phyloP scores from a whole-genome alignment of 2,888 invertebrate species.

The Uloborus plumipes region DNA sequence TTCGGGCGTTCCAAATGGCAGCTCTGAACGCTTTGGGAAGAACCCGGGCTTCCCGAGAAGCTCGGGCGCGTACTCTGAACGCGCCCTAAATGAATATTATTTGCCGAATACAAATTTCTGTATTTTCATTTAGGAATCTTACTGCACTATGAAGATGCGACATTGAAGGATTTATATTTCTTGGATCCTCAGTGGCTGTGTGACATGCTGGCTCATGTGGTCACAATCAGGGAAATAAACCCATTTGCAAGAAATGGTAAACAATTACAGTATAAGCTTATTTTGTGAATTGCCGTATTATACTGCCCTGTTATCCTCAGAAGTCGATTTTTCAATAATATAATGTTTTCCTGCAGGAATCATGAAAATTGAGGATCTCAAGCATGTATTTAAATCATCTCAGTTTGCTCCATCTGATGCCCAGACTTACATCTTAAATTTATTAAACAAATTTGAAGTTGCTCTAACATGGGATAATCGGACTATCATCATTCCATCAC shows the following conservation, averaged over 20 bases:
- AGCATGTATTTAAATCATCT: conserved; percentile 92
- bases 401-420: conserved; percentile 80
- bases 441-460: conserved; percentile 96
- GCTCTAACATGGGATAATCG: conserved; percentile 96
- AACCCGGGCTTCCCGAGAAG: too few relatives aligned
- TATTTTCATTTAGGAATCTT: conserved; percentile 79
- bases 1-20: too few relatives aligned
- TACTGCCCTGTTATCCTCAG: too few relatives aligned
- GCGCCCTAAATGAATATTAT: too few relatives aligned
- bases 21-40: too few relatives aligned
- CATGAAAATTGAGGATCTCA: conserved; percentile 93
- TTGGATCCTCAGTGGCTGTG: conserved; percentile 98
- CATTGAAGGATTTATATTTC: conserved; percentile 94
- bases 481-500: conserved; percentile 89
- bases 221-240: conserved; percentile 96
- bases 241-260: conserved; percentile 89
- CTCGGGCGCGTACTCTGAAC: too few relatives aligned
- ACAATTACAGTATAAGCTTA: neutral
- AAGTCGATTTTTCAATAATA: too few relatives aligned
- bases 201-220: conserved; percentile 96
- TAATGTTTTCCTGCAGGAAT: conserved; percentile 75
- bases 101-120: neutral
- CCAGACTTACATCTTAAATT: conserved; percentile 86
- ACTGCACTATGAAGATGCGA: conserved; percentile 94
- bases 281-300: too few relatives aligned